Conservation (phyloP, 2,797 vertebrate species). For the Gymnothorax javanicus region DNA sequence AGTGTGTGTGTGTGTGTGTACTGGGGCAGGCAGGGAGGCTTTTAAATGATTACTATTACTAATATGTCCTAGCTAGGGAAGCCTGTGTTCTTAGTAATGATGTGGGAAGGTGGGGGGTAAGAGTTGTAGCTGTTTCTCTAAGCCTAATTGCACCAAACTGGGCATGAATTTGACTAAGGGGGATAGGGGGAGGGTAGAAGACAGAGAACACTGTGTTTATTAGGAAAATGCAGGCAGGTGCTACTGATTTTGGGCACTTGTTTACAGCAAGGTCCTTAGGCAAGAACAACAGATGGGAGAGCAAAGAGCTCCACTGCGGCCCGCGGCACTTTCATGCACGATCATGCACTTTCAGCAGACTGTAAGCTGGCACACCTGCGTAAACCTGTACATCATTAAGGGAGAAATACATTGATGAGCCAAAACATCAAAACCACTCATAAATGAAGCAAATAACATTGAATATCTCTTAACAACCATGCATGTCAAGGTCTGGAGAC, state of each 20-base stretch:
- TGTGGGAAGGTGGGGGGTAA: background rate
- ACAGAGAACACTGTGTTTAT: background rate
- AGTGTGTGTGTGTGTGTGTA: background rate
- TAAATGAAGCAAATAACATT: too few species aligned
- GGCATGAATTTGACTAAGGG: background rate
- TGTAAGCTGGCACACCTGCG: background rate
- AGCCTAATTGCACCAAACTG: background rate
- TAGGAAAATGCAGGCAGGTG: background rate
- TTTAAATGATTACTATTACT: background rate
- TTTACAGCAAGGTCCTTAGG: background rate
- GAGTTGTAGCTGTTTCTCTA: too few species aligned
- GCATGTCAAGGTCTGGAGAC: too few species aligned
- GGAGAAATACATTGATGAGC: background rate
- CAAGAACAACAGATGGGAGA: background rate
- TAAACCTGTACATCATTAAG: background rate
- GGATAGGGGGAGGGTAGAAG: background rate
- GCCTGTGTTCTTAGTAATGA: background rate
- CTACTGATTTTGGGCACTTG: background rate
- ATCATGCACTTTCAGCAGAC: background rate
- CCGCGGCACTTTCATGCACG: background rate
- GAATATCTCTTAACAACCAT: too few species aligned
- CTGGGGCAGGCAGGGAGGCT: background rate
- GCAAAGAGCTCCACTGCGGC: background rate
- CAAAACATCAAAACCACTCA: background rate
- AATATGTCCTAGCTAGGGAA: background rate